Conservation (phyloP, 2,113 vertebrate genomes). For the Tiliqua scincoides region DNA sequence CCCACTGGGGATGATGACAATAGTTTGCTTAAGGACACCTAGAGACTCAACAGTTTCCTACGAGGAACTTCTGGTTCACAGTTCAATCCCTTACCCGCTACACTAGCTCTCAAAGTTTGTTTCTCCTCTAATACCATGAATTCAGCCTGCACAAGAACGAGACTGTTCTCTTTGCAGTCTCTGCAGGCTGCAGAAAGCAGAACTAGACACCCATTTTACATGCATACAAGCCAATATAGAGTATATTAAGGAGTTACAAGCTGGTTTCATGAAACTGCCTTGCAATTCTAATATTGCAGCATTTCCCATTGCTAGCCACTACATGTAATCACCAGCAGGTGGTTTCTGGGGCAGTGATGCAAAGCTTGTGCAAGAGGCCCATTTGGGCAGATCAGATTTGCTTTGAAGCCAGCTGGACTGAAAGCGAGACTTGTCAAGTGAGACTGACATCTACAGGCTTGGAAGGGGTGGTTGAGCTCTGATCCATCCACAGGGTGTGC, state of each 20-base stretch:
- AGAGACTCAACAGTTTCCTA: background rate
- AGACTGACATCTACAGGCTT: background rate
- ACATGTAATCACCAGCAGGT: background rate
- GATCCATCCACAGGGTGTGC: background rate
- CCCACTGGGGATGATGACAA: background rate
- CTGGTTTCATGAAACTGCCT: background rate
- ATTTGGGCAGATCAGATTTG: background rate
- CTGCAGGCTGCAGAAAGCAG: background rate
- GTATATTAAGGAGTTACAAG: no score
- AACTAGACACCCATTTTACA: background rate
- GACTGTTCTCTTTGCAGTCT: background rate
- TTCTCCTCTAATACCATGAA: background rate
- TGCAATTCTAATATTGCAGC: background rate
- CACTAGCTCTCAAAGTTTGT: background rate
- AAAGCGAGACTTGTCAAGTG: background rate
- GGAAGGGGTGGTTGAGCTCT: background rate
- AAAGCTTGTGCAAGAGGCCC: background rate
- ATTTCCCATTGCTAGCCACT: background rate
- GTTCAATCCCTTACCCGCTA: background rate
- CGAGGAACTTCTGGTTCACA: background rate
- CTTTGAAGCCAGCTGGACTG: background rate
- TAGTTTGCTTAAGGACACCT: background rate
- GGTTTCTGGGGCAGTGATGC: background rate
- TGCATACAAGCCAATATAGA: background rate
- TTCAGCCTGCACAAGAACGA: background rate